Evolutionary conservation across 1,140 invertebrate genomes (phyloP), one percentile per base, ranked within the genome.

Genomic region (Drosophila lini): DNA sequence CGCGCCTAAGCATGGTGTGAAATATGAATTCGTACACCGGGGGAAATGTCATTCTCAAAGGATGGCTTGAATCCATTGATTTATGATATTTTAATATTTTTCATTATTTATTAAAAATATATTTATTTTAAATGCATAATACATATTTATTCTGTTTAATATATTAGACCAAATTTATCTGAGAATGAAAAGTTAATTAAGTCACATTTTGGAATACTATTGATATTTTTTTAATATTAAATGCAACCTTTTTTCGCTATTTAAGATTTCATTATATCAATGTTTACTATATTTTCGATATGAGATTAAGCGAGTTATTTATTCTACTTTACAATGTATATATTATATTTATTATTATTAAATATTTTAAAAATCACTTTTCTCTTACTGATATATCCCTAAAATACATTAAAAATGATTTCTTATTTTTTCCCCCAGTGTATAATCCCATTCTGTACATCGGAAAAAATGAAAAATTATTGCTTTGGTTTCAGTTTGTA

Each of bases 1-100:
- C 68, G 53, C 42, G 78, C 74, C 84, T 89, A 89, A 88, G 84
- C 84, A 70, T 73, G 77, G 84, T 88, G 84, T 78, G 84, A 88
- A 88, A 89, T 69, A 67, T 59, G 41, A 47, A 50, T 38, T 31
- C 38, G 38, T 67, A 67, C 65, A 69, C 47, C 16, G 47, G 7
- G 47, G 40, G 16, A 67, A 55, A 45, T 16, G 1, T 5, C 0
- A 7, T 22, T 19, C 8, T 0, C 10, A 0, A 32, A 16, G 15
- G 15, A 19, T 11, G 2, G 7, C 28, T 16, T 41, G 36, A 34
- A 6, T 1, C 5, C 10, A 15, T 31, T 53, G 65, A 69, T 38
- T 67, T 45, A 69, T 68, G 45, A 62, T 53, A 3, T 11, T 10
- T 9, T 44, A 0, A 36, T 4, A 28, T 2, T 15, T 2, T 10